Evolutionary conservation across 2,113 vertebrate species (phyloP), one percentile per base, ranked within the genome.

Genomic region (Zosterops pallidus): DNA sequence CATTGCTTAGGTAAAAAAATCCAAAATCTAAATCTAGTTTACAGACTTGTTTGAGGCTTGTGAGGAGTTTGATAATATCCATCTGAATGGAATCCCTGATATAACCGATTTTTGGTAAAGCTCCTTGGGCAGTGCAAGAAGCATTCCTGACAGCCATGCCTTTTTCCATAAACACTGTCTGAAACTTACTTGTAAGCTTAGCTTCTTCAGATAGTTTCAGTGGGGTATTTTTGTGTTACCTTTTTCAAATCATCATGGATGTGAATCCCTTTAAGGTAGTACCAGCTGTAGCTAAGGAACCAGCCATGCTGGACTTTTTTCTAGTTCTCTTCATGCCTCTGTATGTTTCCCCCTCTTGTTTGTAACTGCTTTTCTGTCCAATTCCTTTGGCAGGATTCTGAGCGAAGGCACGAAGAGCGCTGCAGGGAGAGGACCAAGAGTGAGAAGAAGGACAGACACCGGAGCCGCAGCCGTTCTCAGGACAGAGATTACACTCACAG

Each of bases 391-490:
- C 89, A 97, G 97, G 65, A 97, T 57, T 92, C 97, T 50, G 97
- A 96, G 42, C 82, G 96, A n/a, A 97, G 83, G 78, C 94, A 97
- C 18, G 97, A 97, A 42, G 98, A 98, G 8, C 94, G 62, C 79
- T 95, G 84, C 4, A 97, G 96, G 95, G 98, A 99, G 70, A 98
- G 98, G 83, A 86, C 82, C 29, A 98, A 94, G 83, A 95, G 89
- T 31, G 98, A 98, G 59, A 98, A 96, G 78, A 98, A 97, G 5
- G 97, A 97, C 37, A 97, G 97, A 63, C 97, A 96, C 52, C 97
- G 94, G 26, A 99, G 99, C 88, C 98, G 98, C 78, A 98, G 98
- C 86, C 81, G 65, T 13, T 98, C 98, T 60, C 96, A 93, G 74
- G 98, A 98, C 64, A 98, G 97, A 81, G 97, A 97, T 72, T 96